A percentile compares a stretch with the other conserved stretches of the same genome.
Conservation (phyloP, 2,888 invertebrate genomes). For the Diaprepes abbreviatus region DNA sequence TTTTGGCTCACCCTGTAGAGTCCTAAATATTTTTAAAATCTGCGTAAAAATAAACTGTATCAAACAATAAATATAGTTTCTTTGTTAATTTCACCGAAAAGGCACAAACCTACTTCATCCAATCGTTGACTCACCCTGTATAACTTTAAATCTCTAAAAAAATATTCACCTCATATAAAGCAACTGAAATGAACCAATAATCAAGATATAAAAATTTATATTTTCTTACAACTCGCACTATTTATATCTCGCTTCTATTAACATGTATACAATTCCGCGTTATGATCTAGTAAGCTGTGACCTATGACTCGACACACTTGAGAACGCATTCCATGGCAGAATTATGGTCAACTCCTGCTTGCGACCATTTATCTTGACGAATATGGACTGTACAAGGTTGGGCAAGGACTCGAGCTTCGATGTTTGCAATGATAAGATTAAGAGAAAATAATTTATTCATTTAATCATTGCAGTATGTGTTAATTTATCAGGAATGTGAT, state of each 20-base stretch:
- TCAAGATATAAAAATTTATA: background rate
- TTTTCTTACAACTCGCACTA: background rate
- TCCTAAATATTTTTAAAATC: no score
- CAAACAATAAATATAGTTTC: no score
- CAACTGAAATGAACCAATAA: background rate
- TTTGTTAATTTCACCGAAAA: no score
- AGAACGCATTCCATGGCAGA: conserved; percentile 31
- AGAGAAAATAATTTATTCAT: conserved; percentile 14
- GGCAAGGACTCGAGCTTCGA: conserved; percentile 42
- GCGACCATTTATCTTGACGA: conserved; percentile 33
- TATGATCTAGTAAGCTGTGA: conserved; percentile 43
- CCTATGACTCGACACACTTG: conserved; percentile 44
- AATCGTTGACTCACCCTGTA: no score
- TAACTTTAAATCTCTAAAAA: no score
- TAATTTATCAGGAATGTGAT: background rate
- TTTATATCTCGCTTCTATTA: background rate
- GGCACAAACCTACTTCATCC: no score
- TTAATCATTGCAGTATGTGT: background rate
- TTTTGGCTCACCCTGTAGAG: no score
- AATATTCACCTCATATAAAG: background rate
- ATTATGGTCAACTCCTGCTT: conserved; percentile 25
- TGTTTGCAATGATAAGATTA: conserved; percentile 25
- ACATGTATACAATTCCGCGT: conserved; percentile 35
- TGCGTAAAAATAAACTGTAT: no score
- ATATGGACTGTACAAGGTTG: conserved; percentile 41